phyloP scores from a whole-genome alignment of 2,888 invertebrate species.

The Escarpia spicata region DNA sequence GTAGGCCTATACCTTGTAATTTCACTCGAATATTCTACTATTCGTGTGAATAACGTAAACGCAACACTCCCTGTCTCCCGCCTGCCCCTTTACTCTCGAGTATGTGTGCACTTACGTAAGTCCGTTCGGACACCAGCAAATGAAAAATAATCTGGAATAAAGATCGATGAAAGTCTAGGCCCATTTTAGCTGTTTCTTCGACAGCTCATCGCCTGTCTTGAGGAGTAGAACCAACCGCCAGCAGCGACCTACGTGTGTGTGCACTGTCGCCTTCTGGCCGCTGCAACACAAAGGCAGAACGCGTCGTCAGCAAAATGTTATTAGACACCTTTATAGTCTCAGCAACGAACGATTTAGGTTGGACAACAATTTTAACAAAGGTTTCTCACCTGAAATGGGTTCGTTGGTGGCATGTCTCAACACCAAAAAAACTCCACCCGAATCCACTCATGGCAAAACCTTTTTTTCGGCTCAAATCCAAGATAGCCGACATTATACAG shows the following conservation, averaged over 20 bases:
- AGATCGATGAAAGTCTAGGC: constrained; percentile 16
- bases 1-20: too few relatives aligned
- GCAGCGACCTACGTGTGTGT: not conserved
- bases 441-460: too few relatives aligned
- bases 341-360: too few relatives aligned
- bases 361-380: too few relatives aligned
- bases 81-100: not conserved
- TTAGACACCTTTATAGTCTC: too few relatives aligned
- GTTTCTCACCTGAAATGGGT: too few relatives aligned
- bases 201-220: not conserved
- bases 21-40: too few relatives aligned
- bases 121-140: constrained; percentile 16
- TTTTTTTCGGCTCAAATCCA: too few relatives aligned
- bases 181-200: not conserved
- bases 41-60: too few relatives aligned
- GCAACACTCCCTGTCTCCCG: not conserved
- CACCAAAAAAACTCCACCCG: too few relatives aligned
- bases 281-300: not conserved
- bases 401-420: too few relatives aligned
- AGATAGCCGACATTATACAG: too few relatives aligned
- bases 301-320: not conserved
- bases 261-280: not conserved
- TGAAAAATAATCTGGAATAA: constrained; percentile 13
- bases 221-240: not conserved
- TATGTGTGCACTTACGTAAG: not conserved